Conservation (phyloP, 2,113 vertebrate species). For the Nyctereutes procyonoides region DNA sequence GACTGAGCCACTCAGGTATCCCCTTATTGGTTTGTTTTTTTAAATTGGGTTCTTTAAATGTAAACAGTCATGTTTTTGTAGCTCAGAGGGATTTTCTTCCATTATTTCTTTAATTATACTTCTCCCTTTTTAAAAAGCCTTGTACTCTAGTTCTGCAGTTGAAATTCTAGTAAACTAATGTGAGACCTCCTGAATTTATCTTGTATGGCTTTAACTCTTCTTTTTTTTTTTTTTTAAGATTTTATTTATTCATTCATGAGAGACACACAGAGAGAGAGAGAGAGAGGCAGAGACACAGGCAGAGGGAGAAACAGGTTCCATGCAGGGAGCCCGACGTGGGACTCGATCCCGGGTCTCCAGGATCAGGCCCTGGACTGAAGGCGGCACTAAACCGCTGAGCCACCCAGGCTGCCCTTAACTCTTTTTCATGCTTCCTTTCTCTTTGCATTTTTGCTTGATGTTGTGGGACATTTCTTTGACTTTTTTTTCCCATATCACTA, state of each 20-base stretch:
- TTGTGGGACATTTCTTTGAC: neutral
- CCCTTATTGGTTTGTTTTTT: no score
- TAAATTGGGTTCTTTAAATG: neutral
- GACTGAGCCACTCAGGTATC: no score
- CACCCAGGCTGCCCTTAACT: neutral
- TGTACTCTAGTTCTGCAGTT: neutral
- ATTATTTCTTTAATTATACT: neutral
- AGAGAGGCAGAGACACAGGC: no score
- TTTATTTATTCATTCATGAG: no score
- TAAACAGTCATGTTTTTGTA: neutral
- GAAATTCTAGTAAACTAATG: neutral
- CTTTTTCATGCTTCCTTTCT: neutral
- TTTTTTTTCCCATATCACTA: neutral
- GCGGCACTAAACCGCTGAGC: no score
- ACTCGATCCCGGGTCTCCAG: no score
- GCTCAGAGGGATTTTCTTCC: neutral
- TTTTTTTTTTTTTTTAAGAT: no score
- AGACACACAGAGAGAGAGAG: no score
- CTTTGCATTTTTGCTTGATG: neutral
- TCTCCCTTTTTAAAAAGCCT: neutral
- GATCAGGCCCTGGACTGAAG: no score
- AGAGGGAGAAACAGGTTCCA: no score
- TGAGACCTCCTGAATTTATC: neutral
- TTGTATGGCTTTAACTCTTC: neutral
- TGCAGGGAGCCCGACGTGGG: no score